Conservation (phyloP, 2,113 vertebrate species). For the Chloropsis hardwickii region DNA sequence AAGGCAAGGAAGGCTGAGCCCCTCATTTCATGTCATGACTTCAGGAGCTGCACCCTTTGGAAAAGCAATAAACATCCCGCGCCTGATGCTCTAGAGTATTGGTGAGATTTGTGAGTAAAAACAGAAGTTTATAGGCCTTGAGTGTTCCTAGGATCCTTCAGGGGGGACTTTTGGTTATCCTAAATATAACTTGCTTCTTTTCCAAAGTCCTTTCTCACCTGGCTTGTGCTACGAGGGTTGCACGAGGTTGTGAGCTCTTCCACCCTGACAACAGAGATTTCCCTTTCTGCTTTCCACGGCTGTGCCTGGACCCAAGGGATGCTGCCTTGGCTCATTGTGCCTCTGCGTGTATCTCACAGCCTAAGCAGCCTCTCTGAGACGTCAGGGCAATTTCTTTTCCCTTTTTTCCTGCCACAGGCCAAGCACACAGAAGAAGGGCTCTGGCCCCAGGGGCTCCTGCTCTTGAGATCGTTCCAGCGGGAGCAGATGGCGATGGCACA, state of each 20-base stretch:
- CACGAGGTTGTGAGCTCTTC: rapidly evolving
- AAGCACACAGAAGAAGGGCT: not conserved
- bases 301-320: rapidly evolving
- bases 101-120: not conserved
- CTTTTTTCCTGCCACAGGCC: not conserved
- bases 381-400: not conserved
- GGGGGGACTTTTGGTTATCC: not conserved
- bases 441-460: not conserved
- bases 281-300: rapidly evolving
- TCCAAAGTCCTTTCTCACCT: not conserved
- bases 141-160: not conserved
- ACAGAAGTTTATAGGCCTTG: not conserved
- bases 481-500: slow-evolving; percentile 23
- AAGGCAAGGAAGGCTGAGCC: not conserved
- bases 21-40: not conserved
- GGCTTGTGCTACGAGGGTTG: not conserved
- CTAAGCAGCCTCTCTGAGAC: not conserved
- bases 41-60: not conserved
- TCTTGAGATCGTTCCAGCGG: not conserved
- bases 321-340: not conserved
- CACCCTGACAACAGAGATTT: not conserved
- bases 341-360: rapidly evolving
- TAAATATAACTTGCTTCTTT: not conserved
- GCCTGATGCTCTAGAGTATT: not conserved
- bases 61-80: not conserved